phyloP scores from a whole-genome alignment of 30 jellyfish, hydroid and myxozoan genomes.

The Hydra vulgaris region DNA sequence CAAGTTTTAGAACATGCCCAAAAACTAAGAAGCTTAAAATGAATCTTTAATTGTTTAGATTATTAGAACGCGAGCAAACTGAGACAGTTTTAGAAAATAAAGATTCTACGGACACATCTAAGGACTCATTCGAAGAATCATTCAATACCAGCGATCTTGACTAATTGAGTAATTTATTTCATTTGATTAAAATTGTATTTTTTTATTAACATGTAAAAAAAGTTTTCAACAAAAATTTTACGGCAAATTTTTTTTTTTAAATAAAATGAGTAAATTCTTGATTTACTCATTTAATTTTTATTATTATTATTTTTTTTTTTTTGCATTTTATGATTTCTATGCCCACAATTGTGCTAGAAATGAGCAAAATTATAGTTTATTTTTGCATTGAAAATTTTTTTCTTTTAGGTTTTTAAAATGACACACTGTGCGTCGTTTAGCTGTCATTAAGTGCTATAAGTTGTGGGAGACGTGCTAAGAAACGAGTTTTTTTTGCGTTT shows the following conservation, averaged over 20 bases:
- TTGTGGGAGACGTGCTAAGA: too few species aligned
- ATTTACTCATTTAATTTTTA: too few species aligned
- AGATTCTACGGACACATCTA: not conserved
- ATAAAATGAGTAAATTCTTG: too few species aligned
- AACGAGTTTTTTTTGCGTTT: too few species aligned
- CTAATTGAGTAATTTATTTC: not conserved
- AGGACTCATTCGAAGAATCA: not conserved
- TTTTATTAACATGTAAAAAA: too few species aligned
- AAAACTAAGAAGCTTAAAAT: too few species aligned
- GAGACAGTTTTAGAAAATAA: not conserved
- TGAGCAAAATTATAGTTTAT: not conserved
- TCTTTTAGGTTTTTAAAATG: not conserved
- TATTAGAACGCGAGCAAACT: not conserved
- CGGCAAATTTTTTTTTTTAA: too few species aligned
- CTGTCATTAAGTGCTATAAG: too few species aligned
- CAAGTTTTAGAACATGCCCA: too few species aligned
- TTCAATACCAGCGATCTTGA: not conserved
- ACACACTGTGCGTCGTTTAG: too few species aligned
- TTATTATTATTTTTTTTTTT: too few species aligned
- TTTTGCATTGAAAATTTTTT: not conserved
- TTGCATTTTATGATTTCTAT: not conserved
- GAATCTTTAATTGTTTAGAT: not conserved
- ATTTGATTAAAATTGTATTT: not conserved
- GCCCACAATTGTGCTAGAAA: not conserved
- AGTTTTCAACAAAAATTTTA: too few species aligned